Conservation (phyloP, 2,113 vertebrate genomes). For the Gnathonemus echidnorhynchus region DNA sequence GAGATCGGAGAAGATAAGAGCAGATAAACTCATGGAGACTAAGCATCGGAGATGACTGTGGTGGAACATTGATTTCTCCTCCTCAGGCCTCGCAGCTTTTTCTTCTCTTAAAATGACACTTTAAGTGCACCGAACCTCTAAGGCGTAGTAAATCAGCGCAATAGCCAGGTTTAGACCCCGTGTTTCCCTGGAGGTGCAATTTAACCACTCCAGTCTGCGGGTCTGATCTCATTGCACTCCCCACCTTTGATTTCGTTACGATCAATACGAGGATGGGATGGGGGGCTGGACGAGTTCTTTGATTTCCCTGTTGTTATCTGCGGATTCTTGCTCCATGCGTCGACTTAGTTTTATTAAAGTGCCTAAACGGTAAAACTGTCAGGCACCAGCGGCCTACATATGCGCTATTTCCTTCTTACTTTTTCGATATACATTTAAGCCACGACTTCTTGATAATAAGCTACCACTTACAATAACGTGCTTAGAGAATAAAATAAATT, state of each 20-base stretch:
- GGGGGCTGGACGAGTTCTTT: not conserved
- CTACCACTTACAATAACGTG: not conserved
- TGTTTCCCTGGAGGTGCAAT: conserved; percentile 52
- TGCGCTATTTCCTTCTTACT: not conserved
- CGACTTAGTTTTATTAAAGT: not conserved
- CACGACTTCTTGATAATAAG: not conserved
- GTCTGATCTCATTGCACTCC: conserved; percentile 48
- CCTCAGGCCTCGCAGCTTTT: conserved; percentile 50
- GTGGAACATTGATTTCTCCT: conserved; percentile 48
- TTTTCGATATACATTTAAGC: not conserved
- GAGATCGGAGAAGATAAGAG: not conserved
- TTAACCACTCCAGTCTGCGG: conserved; percentile 50
- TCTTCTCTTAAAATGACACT: conserved; percentile 58
- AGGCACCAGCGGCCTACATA: not conserved
- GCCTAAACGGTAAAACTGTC: not conserved
- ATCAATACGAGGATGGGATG: conserved; percentile 40
- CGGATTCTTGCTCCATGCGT: not conserved
- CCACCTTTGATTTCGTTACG: conserved; percentile 52
- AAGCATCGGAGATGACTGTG: not conserved
- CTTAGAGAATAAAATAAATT: not conserved
- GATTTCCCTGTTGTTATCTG: not conserved
- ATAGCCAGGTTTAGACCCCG: conserved; percentile 44
- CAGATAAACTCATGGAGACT: not conserved
- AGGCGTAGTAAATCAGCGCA: conserved; percentile 62
- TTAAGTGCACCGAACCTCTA: conserved; percentile 59